These are phyloP conservation scores for Chaetura pelagica DNA, from an alignment of 2,113 vertebrate genomes.

Conservation along the genomic window DNA sequence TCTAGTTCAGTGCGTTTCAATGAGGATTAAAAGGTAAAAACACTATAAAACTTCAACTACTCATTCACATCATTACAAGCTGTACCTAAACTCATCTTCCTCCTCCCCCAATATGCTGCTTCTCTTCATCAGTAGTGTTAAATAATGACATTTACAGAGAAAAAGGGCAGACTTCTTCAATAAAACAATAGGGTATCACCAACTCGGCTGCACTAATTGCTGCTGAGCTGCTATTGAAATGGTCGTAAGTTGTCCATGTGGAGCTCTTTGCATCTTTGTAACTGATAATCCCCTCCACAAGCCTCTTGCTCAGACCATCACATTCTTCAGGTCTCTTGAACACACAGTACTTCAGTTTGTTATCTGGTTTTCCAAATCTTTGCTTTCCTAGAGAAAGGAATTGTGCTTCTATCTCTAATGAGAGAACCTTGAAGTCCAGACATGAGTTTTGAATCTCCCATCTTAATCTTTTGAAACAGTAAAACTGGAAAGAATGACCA, in stretches of 20 bases:
- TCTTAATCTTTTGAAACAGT: not conserved
- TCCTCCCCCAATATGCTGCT: not conserved
- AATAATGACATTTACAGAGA: not conserved
- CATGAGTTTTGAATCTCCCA: not conserved
- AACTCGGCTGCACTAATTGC: not conserved
- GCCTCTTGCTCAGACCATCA: not conserved
- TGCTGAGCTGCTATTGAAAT: not conserved
- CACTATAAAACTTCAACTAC: not conserved
- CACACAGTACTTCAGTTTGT: not conserved
- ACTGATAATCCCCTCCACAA: not conserved
- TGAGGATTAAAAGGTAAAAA: constrained; percentile 52
- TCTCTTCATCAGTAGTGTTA: not conserved
- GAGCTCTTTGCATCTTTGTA: not conserved
- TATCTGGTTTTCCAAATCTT: not conserved
- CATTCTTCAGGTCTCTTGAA: not conserved
- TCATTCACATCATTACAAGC: not conserved
- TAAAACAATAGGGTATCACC: not conserved
- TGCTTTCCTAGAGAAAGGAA: not conserved
- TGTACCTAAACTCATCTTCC: not conserved
- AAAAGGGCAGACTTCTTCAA: not conserved
- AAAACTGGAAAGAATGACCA: not conserved
- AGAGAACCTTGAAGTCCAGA: not conserved
- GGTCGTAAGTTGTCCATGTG: not conserved
- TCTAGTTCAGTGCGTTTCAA: constrained; percentile 48
- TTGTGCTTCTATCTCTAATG: fast-evolving